Conservation (phyloP, 2,797 vertebrate genomes). For the Argyrosomus regius region DNA sequence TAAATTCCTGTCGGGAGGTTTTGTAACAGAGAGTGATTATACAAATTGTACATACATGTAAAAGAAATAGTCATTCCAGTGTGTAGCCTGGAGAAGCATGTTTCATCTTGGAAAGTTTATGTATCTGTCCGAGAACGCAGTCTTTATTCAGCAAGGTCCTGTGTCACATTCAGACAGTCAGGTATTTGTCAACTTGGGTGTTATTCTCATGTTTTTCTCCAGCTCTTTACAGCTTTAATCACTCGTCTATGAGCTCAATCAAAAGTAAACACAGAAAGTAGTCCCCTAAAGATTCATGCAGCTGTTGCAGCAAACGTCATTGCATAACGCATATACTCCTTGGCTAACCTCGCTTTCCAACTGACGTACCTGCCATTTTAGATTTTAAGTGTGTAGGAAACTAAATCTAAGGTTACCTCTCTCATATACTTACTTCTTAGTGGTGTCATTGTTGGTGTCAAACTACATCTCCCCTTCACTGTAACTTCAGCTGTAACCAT, state of each 20-base stretch:
- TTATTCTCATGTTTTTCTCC: neutral
- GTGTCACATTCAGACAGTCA: neutral
- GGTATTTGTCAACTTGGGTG: neutral
- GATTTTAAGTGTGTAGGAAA: neutral
- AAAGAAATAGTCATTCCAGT: neutral
- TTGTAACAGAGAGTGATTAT: neutral
- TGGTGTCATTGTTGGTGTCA: conserved; percentile 32
- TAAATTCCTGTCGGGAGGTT: neutral
- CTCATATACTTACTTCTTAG: conserved; percentile 30
- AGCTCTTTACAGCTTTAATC: neutral
- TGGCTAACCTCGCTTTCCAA: neutral
- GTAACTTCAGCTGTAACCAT: conserved; percentile 49
- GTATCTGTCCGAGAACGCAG: too few relatives aligned
- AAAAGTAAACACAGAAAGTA: neutral
- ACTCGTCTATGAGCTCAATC: neutral
- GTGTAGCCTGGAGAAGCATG: neutral
- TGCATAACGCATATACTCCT: neutral
- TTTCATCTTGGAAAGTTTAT: neutral
- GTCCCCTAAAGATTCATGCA: neutral
- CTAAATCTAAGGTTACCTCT: conserved; percentile 36
- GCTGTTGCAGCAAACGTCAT: neutral
- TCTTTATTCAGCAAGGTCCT: too few relatives aligned
- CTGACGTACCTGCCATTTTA: neutral
- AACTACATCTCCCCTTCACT: conserved; percentile 27
- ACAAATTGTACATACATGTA: too few relatives aligned